Conservation (phyloP, 2,113 vertebrate species). For the Tautogolabrus adspersus region DNA sequence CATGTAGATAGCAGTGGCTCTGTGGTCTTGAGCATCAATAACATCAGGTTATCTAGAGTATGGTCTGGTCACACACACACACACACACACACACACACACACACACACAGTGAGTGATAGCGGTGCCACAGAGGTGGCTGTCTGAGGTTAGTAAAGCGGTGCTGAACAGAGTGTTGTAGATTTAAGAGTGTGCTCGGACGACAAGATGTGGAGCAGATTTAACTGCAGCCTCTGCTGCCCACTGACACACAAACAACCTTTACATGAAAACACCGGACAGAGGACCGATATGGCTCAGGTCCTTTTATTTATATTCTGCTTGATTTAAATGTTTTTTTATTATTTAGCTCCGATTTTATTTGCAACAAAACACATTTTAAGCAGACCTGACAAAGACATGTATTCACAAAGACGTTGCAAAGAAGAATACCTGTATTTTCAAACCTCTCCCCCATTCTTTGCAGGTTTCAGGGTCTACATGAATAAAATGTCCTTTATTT, state of each 20-base stretch:
- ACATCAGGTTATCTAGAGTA: conserved; percentile 77
- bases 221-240: conserved; percentile 43
- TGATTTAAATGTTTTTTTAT: too few relatives aligned
- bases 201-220: conserved; percentile 71
- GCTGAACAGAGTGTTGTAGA: conserved; percentile 76
- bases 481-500: too few relatives aligned
- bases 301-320: neutral
- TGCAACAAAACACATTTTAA: too few relatives aligned
- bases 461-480: too few relatives aligned
- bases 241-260: conserved; percentile 3
- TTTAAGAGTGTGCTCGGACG: conserved; percentile 62
- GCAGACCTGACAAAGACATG: too few relatives aligned
- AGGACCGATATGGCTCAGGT: neutral
- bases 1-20: conserved; percentile 76
- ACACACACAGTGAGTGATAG: conserved; percentile 72
- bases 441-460: too few relatives aligned
- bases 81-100: conserved; percentile 35
- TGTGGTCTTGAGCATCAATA: conserved; percentile 79
- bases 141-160: conserved; percentile 75
- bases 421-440: too few relatives aligned
- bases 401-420: too few relatives aligned
- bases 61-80: conserved; percentile 68
- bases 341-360: too few relatives aligned
- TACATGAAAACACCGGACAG: neutral
- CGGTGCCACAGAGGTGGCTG: conserved; percentile 73